Evolutionary conservation across 2,797 vertebrate genomes (phyloP).

Genomic region (Percopsis omiscomaycus): DNA sequence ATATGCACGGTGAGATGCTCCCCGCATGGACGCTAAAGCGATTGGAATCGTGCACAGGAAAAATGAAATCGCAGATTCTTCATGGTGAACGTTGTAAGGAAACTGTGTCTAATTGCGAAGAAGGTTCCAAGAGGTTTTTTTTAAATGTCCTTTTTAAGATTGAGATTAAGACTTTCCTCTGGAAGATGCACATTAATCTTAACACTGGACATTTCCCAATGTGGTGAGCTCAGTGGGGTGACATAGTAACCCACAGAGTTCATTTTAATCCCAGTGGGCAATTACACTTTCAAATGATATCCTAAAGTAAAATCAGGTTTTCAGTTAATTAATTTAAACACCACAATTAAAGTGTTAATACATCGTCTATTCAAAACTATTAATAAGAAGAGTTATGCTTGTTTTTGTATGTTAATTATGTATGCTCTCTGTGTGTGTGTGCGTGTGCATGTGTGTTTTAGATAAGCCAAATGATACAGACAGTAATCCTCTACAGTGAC

Average conservation of each 20-base stretch:
- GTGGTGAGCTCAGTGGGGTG: conserved; percentile 91
- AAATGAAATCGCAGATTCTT: conserved; percentile 92
- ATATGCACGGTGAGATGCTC: conserved; percentile 95
- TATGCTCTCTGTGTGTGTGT: conserved; percentile 32
- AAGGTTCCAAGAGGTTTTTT: conserved; percentile 86
- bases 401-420: conserved; percentile 63
- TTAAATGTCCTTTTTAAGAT: conserved; percentile 93
- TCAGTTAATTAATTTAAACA: conserved; percentile 99
- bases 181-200: conserved; percentile 98
- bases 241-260: conserved; percentile 90
- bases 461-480: conserved; percentile 64
- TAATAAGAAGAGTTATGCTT: conserved; percentile 62
- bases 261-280: conserved; percentile 99
- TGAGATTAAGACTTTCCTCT: conserved; percentile 94
- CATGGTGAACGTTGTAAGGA: conserved; percentile 91
- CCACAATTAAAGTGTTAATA: conserved; percentile 88
- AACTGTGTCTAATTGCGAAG: conserved; percentile 90
- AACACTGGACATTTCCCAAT: conserved; percentile 94
- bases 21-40: conserved; percentile 87
- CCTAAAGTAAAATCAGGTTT: conserved; percentile 98
- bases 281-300: conserved; percentile 99
- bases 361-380: conserved; percentile 59
- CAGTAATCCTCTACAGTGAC: conserved; percentile 54
- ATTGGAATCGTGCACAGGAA: conserved; percentile 91
- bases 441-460: conserved; percentile 21